phyloP scores from a whole-genome alignment of 2,797 vertebrate genomes.

The Gadopsis marmoratus region DNA sequence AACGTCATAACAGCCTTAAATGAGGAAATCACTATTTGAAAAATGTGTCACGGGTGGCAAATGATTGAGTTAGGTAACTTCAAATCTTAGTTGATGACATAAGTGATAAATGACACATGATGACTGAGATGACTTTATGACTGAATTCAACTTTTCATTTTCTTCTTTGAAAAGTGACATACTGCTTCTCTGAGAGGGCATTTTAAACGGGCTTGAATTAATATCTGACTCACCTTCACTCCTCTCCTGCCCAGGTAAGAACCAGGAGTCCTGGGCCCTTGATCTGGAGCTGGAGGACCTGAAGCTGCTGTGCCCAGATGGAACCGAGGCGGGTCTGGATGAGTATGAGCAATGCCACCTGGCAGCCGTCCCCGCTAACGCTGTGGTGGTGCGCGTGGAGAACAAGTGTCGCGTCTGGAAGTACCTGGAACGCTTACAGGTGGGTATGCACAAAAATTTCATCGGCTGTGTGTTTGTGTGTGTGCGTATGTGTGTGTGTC shows the following conservation, averaged over 20 bases:
- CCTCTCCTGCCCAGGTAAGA: conserved; percentile 76
- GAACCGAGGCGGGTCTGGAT: conserved; percentile 76
- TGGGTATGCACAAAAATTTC: conserved; percentile 54
- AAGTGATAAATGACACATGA: background rate
- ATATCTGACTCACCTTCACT: background rate
- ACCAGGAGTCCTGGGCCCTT: conserved; percentile 88
- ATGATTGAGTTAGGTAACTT: background rate
- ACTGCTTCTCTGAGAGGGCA: background rate
- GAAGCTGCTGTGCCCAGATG: conserved; percentile 88
- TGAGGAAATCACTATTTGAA: background rate
- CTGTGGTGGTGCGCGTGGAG: conserved; percentile 85
- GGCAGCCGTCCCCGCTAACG: conserved; percentile 85
- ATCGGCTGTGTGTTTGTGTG: conserved; percentile 11
- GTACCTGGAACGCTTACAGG: conserved; percentile 87
- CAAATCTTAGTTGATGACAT: background rate
- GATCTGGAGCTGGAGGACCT: conserved; percentile 88
- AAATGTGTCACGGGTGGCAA: background rate
- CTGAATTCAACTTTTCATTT: background rate
- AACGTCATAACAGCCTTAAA: background rate
- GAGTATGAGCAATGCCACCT: conserved; percentile 83
- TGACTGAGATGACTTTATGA: background rate
- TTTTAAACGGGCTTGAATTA: background rate
- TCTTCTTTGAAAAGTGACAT: background rate
- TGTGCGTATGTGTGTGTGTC: conserved; percentile 3
- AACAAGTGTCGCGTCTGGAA: conserved; percentile 88